phyloP scores from a whole-genome alignment of 2,888 invertebrate species.

The Aspidiotus destructor region DNA sequence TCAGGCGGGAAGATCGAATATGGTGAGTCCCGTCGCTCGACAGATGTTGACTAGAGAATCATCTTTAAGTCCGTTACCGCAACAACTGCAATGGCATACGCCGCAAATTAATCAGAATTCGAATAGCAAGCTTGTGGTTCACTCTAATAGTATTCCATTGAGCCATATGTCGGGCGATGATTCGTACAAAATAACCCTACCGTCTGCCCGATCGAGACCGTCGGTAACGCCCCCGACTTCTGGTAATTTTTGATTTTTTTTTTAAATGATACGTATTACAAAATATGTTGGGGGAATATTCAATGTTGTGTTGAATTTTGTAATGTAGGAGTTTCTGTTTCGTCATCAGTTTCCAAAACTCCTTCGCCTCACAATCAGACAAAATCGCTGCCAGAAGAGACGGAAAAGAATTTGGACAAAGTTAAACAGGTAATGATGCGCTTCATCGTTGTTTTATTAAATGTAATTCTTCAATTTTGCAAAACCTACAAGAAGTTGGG shows the following conservation, averaged over 20 bases:
- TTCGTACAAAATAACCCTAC: constrained; percentile 61
- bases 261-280: not conserved
- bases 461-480: too few relatives aligned
- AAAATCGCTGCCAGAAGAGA: constrained; percentile 46
- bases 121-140: constrained; percentile 39
- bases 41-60: constrained; percentile 18
- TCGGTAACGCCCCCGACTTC: constrained; percentile 38
- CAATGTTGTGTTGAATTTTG: not conserved
- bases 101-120: constrained; percentile 38
- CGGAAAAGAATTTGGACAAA: constrained; percentile 62
- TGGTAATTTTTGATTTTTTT: not conserved
- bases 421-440: constrained; percentile 50
- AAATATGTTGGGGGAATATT: too few relatives aligned
- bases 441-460: too few relatives aligned
- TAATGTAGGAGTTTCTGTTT: constrained; percentile 22
- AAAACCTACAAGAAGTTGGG: too few relatives aligned
- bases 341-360: constrained; percentile 72
- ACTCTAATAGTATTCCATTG: constrained; percentile 34
- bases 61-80: constrained; percentile 35
- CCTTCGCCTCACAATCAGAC: constrained; percentile 60
- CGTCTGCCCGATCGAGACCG: constrained; percentile 41
- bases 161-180: constrained; percentile 41
- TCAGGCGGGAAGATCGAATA: constrained; percentile 15
- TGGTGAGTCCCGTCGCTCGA: constrained; percentile 22
- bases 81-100: constrained; percentile 41